Evolutionary conservation across 1,140 invertebrate genomes (phyloP).

Genomic region (Tetragnatha versicolor): DNA sequence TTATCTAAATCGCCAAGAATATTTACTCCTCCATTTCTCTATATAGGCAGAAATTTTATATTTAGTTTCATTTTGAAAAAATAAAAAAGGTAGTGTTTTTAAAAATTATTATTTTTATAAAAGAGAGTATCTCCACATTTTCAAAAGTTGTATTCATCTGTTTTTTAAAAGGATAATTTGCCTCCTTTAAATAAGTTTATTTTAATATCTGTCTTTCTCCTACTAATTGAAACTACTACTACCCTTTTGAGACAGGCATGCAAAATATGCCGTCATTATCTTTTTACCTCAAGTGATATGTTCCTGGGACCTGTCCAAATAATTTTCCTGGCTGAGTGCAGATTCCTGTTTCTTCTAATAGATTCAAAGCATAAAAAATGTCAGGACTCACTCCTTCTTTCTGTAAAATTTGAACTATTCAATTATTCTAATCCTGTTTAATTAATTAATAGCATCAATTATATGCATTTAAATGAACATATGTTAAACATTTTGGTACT

Average conservation of each 20-base stretch:
- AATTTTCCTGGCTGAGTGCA: conserved; percentile 14
- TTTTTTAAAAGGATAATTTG: background rate
- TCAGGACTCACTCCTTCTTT: conserved; percentile 6
- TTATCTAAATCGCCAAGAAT: too few species aligned
- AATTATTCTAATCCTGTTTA: background rate
- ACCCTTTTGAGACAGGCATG: background rate
- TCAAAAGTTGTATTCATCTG: background rate
- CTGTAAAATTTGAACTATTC: background rate
- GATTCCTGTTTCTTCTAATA: conserved; percentile 37
- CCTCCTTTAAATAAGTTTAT: background rate
- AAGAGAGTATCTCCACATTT: background rate
- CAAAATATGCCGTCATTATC: background rate
- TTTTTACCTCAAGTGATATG: conserved; percentile 32
- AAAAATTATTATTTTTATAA: background rate
- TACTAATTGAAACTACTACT: background rate
- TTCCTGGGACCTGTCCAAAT: conserved; percentile 27
- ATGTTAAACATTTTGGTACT: background rate
- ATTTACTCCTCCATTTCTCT: too few species aligned
- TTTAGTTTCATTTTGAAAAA: too few species aligned
- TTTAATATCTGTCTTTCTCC: background rate
- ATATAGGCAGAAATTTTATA: too few species aligned
- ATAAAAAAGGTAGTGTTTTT: background rate
- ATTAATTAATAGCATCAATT: background rate
- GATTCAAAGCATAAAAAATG: conserved; percentile 23
- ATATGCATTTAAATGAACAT: background rate